Percentiles rank a stretch among this genome's conserved stretches.
Conservation (phyloP, 2,797 vertebrate genomes). For the Channa striata region DNA sequence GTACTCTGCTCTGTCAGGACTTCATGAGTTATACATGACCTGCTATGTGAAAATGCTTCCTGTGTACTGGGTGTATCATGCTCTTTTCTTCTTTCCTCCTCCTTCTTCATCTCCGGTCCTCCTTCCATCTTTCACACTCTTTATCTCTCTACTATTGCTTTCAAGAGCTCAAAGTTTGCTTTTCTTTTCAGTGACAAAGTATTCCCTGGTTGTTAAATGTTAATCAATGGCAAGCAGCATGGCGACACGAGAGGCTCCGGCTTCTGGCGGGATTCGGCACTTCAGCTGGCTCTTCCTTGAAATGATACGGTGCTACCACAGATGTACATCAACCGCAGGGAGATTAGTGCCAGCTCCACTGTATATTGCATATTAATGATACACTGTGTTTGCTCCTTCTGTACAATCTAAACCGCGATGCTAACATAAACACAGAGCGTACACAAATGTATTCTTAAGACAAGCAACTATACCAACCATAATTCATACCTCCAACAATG, state of each 20-base stretch:
- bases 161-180: conserved; percentile 78
- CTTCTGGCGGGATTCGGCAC: conserved; percentile 45
- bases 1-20: conserved; percentile 76
- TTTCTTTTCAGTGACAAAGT: conserved; percentile 77
- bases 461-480: conserved; percentile 82
- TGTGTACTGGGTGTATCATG: conserved; percentile 76
- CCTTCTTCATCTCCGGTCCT: conserved; percentile 46
- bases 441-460: conserved; percentile 79
- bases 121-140: conserved; percentile 30
- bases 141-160: conserved; percentile 55
- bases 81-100: conserved; percentile 48
- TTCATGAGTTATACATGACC: conserved; percentile 85
- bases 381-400: conserved; percentile 35
- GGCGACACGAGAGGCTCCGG: conserved; percentile 55
- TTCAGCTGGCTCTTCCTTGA: conserved; percentile 33
- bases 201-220: conserved; percentile 82
- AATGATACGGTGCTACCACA: conserved; percentile 21
- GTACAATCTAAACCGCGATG: conserved; percentile 45
- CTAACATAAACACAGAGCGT: conserved; percentile 55
- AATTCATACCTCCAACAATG: conserved; percentile 82
- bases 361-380: conserved; percentile 10
- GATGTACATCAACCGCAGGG: conserved; percentile 30
- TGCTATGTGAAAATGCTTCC: conserved; percentile 82
- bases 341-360: conserved; percentile 41
- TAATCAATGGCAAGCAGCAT: conserved; percentile 71